A percentile compares a stretch with the other conserved stretches of the same genome.
phyloP scores from a whole-genome alignment of 2,113 vertebrate genomes.

The Archocentrus centrarchus region DNA sequence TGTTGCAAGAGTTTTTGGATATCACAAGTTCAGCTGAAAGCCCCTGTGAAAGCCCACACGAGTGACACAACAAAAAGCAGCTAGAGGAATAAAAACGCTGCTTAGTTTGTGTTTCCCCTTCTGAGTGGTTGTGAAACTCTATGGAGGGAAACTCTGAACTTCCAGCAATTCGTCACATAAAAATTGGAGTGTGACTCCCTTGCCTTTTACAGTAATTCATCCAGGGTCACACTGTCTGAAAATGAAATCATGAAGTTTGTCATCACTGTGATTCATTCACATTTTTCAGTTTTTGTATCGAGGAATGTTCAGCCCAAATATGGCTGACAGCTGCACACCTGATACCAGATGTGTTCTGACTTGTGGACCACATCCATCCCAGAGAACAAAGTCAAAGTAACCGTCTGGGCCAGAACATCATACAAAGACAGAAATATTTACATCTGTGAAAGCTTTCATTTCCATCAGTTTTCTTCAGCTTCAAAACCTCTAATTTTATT shows the following conservation, averaged over 20 bases:
- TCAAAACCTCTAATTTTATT: no score
- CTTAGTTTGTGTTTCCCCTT: not conserved
- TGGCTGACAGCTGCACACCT: no score
- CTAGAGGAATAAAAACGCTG: accelerated
- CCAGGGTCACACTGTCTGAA: not conserved
- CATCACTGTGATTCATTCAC: not conserved
- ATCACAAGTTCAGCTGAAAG: not conserved
- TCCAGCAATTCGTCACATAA: not conserved
- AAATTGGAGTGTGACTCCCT: not conserved
- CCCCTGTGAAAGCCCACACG: not conserved
- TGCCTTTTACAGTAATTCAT: not conserved
- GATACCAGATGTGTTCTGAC: no score
- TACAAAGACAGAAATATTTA: no score
- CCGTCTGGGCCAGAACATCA: no score
- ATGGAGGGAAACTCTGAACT: not conserved
- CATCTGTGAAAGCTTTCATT: no score
- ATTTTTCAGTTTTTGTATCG: not conserved
- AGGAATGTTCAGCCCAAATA: no score
- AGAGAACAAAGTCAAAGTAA: no score
- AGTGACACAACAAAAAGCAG: not conserved
- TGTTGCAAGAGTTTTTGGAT: not conserved
- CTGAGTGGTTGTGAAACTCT: not conserved
- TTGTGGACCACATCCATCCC: no score
- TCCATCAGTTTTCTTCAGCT: no score
- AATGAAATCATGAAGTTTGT: not conserved